phyloP scores from a whole-genome alignment of 37 sponge, comb jelly and placozoan genomes.

The Tethya wilhelma region DNA sequence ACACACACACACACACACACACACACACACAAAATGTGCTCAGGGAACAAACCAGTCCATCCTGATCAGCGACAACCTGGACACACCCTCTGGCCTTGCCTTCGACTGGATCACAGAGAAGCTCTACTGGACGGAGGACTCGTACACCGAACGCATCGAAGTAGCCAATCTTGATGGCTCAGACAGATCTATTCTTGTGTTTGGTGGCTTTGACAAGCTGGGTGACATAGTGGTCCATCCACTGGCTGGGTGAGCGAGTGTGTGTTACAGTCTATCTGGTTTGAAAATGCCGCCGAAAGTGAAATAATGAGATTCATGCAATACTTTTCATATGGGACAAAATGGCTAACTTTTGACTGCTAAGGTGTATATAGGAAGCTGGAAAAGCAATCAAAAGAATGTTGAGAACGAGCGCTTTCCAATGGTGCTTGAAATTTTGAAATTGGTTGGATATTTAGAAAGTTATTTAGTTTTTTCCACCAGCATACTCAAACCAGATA shows the following conservation, averaged over 20 bases:
- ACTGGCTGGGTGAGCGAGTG: constrained; percentile 58
- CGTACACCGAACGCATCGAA: constrained; percentile 34
- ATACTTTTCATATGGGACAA: too few relatives aligned
- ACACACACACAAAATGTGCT: constrained; percentile 10
- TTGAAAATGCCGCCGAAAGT: too few relatives aligned
- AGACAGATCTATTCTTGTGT: constrained; percentile 40
- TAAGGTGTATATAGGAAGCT: neutral
- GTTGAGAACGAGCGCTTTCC: too few relatives aligned
- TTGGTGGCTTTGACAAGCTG: constrained; percentile 32
- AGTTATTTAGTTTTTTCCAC: too few relatives aligned
- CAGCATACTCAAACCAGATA: too few relatives aligned
- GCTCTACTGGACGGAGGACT: constrained; percentile 80
- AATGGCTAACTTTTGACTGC: neutral
- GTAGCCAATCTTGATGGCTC: constrained; percentile 51
- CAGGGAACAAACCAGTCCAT: constrained; percentile 51
- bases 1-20: constrained; percentile 8
- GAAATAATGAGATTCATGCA: too few relatives aligned
- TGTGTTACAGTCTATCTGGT: neutral
- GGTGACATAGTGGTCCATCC: constrained; percentile 79
- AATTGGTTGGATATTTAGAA: too few relatives aligned
- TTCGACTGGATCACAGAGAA: constrained; percentile 71
- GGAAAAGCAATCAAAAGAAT: too few relatives aligned
- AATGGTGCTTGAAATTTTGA: too few relatives aligned
- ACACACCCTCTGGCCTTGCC: constrained; percentile 59
- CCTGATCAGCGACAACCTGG: constrained; percentile 29